phyloP scores from a whole-genome alignment of 2,113 vertebrate genomes.

The Halcyon malimbica region DNA sequence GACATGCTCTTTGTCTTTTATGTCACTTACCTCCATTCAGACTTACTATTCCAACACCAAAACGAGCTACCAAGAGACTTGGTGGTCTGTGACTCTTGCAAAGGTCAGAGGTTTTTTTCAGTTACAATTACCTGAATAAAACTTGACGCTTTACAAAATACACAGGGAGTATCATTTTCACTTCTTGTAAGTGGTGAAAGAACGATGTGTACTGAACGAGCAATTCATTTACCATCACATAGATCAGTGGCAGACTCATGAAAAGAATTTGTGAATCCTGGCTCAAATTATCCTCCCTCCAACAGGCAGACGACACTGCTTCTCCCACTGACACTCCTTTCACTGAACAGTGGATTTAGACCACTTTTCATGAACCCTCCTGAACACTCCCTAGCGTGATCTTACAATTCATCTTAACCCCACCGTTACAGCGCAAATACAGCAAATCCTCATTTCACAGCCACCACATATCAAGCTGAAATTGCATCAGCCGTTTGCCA shows the following conservation, averaged over 20 bases:
- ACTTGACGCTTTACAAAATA: neutral
- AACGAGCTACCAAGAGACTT: neutral
- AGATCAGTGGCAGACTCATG: neutral
- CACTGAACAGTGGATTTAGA: neutral
- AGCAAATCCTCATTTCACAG: neutral
- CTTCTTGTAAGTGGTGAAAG: neutral
- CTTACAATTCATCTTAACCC: neutral
- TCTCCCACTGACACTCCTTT: neutral
- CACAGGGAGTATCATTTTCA: neutral
- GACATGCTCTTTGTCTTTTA: neutral
- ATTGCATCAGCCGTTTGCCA: neutral
- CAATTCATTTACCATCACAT: neutral
- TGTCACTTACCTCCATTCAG: neutral
- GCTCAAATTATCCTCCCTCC: neutral
- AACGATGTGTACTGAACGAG: accelerated
- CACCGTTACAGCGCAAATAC: neutral
- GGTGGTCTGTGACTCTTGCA: neutral
- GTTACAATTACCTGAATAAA: neutral
- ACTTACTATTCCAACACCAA: neutral
- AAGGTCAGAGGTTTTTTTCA: neutral
- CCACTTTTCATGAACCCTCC: neutral
- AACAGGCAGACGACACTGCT: neutral
- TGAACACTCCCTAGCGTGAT: neutral
- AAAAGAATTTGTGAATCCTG: neutral
- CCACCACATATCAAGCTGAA: neutral